Evolutionary conservation across 2,888 invertebrate genomes (phyloP), one percentile per base, ranked within the genome.

Genomic region (Timandra comae): DNA sequence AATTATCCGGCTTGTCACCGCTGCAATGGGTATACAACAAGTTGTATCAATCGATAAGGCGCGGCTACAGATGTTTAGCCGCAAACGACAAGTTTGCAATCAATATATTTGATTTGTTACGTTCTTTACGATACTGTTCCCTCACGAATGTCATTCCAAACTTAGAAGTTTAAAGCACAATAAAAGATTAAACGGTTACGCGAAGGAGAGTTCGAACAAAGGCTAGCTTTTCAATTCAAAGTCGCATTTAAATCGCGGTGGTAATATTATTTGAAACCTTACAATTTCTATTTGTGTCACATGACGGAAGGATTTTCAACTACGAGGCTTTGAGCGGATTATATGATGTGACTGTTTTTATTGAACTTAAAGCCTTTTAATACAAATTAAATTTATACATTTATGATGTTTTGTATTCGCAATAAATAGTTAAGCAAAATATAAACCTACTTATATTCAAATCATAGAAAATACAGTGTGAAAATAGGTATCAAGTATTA

Each of bases 221-320:
- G 41, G 44, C 24, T 29, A 30, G 41, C 46, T 56, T 51, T 58
- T 49, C 50, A 47, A 52, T 56, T 55, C 49, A 49, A 56, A 40
- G 38, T 29, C 26, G 28, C 11, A 33, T 35, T 9, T 27, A 33
- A 29, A 44, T 11, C 24, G 2, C 27, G 33, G 43, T 55, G 48
- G 44, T 38, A n/a, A n/a, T n/a, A 48, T 46, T 49, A 42, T 16
- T 43, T 46, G 43, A 49, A 51, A 48, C 38, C 38, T 39, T 43
- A 46, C 35, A 49, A 16, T 56, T 54, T 50, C 47, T 46, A 35
- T 52, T 43, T 32, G 38, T 41, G 34, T 44, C 27, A 30, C 39
- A 29, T 41, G 46, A 35, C 45, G 43, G 44, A 45, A 48, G 39
- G 41, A 38, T 38, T 45, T 35, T 27, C 16, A 16, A 19, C 16